Evolutionary conservation across 2,113 vertebrate genomes (phyloP), one percentile per base, ranked within the genome.

Genomic region (Ariopsis seemanni): DNA sequence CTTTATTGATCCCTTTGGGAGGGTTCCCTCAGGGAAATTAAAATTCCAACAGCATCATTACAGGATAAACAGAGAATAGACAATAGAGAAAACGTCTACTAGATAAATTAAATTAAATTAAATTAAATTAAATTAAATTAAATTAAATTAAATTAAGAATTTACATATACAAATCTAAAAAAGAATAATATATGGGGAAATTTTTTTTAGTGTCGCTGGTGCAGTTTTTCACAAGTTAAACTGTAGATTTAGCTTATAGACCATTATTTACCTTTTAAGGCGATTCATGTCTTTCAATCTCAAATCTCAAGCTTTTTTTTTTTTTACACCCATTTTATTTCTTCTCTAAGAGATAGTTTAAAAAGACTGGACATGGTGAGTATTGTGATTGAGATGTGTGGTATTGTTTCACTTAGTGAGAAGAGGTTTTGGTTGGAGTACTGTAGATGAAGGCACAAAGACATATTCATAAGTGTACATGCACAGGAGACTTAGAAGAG

Each of bases 401-500:
- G 65, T 65, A 71, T 42, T 75, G 7, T 72, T 86, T 71, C 69
- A 17, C 42, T 20, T 72, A 80, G 80, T 74, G 75, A 82, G n/a
- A 20, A 75, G 72, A 22, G 52, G 63, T 27, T 53, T 52, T 83
- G 50, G 72, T 58, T 11, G 6, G 42, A 34, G 27, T 42, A 30
- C 30, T 30, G 30, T 30, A 63, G 55, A 65, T 3, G 34, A 52
- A 77, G 48, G 27, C 42, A 83, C 42, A 87, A 83, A 83, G 82
- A 60, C 81, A 84, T 65, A 84, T 88, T 72, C 25, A 82, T 82
- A 65, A 62, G n/a, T 5, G 17, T 30, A 79, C 78, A 72, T 57
- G 72, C 77, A 82, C 83, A 34, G 57, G 27, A 80, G 52, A 67
- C 63, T 58, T 80, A 82, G 17, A 42, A 87, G 25, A 74, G 55